Evolutionary conservation across 1,140 invertebrate genomes (phyloP), one percentile per base, ranked within the genome.

Genomic region (Chelonus insularis): DNA sequence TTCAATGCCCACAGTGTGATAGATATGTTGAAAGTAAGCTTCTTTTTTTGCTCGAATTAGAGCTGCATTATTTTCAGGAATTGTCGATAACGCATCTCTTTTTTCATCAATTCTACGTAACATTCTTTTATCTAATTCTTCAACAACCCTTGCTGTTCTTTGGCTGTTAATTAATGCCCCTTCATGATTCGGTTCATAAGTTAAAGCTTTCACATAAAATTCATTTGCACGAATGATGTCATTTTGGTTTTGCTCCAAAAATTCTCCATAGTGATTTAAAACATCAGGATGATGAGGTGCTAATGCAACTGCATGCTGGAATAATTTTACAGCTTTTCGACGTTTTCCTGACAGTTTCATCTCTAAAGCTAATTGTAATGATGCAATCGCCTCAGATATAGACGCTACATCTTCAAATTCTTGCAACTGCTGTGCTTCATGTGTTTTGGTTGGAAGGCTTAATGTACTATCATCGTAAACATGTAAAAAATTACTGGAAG

Each of bases 1-100:
- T 83, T 98, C 96, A 64, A 99, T 97, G 29, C 93, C 96, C 56
- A 96, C 95, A 1, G 95, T 97, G 72, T 99, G 96, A 81, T 98
- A 97, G 59, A 99, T 95, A 77, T 98, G 94, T 72, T 94, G 89
- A 74, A 95, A 97, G 78, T 97, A 98, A 11, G 93, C 92, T 78
- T 97, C 94, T 72, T 94, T 93, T 73, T 97, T 98, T 1, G 94
- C 89, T 66, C 94, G 85, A 62, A 91, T 84, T 55, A 97, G 82
- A 8, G 92, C 90, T 2, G 88, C 83, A 78, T 90, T 89, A 34
- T 86, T 86, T 63, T 93, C 89, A 43, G 95, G 92, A 65, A 96
- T 91, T 12, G 87, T 86, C 16, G 91, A 86, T 12, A 98, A 83
- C 21, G 88, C 83, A 72, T 94, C 88, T 47, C 94, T 82, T 80